These are phyloP conservation scores for Drosophila parvula DNA, from an alignment of 1,140 invertebrate species.

Conservation along the genomic window DNA sequence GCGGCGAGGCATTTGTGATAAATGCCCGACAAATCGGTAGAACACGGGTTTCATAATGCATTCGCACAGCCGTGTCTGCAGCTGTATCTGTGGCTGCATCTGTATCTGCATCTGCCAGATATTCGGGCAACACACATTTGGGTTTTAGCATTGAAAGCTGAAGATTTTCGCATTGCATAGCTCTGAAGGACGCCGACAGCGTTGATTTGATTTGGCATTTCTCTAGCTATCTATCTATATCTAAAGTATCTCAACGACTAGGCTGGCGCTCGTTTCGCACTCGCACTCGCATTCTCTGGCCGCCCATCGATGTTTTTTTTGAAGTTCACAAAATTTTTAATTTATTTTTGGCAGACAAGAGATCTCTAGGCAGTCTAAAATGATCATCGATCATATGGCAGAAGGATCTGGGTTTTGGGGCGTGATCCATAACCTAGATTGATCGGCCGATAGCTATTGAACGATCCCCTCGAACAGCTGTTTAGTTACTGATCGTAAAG, in stretches of 20 bases:
- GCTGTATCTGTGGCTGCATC: conserved; percentile 3
- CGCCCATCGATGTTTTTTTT: conserved; percentile 54
- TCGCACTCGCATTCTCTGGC: conserved; percentile 26
- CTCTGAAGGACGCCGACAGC: conserved; percentile 71
- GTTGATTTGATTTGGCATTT: conserved; percentile 67
- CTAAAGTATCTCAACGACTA: conserved; percentile 49
- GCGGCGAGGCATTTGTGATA: conserved; percentile 26
- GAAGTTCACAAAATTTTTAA: conserved; percentile 59
- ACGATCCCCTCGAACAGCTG: conserved; percentile 35
- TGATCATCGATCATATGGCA: conserved; percentile 25
- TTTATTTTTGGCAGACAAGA: conserved; percentile 41
- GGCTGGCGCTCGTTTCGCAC: conserved; percentile 22
- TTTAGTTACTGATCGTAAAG: conserved; percentile 41
- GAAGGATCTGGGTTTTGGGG: conserved; percentile 26
- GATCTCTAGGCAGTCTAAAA: conserved; percentile 35
- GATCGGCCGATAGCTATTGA: neutral
- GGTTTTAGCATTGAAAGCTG: conserved; percentile 68
- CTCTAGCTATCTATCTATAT: conserved; percentile 53
- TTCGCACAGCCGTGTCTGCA: conserved; percentile 9
- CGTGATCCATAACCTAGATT: conserved; percentile 1
- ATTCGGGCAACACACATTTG: conserved; percentile 48
- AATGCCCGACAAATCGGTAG: conserved; percentile 41
- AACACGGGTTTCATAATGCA: conserved; percentile 46
- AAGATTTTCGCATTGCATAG: conserved; percentile 70
- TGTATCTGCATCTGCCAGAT: conserved; percentile 19